Evolutionary conservation across 2,797 vertebrate species (phyloP).

Genomic region (Dicrostonyx torquatus): DNA sequence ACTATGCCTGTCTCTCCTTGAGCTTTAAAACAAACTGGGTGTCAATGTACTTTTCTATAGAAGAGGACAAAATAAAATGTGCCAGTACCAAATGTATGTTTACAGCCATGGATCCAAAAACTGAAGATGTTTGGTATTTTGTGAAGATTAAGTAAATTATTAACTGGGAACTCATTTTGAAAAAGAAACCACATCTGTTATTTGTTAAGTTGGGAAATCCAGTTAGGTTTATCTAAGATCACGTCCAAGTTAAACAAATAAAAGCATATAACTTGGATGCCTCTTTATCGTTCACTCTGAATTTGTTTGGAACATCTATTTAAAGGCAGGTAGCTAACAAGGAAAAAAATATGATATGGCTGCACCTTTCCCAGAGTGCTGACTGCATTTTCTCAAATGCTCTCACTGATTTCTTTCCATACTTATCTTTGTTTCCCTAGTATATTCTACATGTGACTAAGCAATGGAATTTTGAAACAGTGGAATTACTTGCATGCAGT

Average conservation of each 20-base stretch:
- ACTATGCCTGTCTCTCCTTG: not conserved
- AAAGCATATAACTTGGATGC: not conserved
- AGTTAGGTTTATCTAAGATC: not conserved
- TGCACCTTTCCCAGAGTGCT: not conserved
- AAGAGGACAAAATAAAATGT: conserved; percentile 34
- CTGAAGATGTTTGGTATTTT: not conserved
- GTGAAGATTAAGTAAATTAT: conserved; percentile 21
- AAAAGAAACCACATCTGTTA: not conserved
- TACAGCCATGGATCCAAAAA: not conserved
- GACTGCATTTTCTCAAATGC: not conserved
- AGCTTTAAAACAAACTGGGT: not conserved
- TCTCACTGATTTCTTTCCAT: not conserved
- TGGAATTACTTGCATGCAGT: not conserved
- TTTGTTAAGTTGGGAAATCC: conserved; percentile 16
- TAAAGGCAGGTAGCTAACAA: not conserved
- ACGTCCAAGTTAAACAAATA: not conserved
- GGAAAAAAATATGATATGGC: conserved; percentile 1
- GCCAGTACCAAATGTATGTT: not conserved
- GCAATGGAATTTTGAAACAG: not conserved
- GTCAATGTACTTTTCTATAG: not conserved
- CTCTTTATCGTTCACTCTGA: not conserved
- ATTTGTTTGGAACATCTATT: conserved; percentile 17
- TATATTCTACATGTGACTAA: not conserved
- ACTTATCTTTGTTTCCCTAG: not conserved
- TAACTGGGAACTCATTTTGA: not conserved